Evolutionary conservation across 2,113 vertebrate species (phyloP), one percentile per base, ranked within the genome.

Genomic region (Syngnathus scovelli): DNA sequence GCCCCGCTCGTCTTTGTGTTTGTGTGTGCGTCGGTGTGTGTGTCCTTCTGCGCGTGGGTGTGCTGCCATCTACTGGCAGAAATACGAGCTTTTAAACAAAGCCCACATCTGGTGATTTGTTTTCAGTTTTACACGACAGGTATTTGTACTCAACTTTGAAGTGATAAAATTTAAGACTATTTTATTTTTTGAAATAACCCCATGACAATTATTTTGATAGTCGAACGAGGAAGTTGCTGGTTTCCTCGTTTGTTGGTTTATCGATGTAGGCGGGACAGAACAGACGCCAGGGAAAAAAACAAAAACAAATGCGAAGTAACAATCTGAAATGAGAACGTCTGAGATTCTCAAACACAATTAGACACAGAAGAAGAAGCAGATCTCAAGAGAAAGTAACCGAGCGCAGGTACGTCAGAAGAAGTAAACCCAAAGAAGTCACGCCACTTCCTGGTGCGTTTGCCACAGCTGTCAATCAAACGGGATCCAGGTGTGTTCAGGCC

Each of bases 181-280:
- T 43, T 43, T 33, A 33, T 33, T 33, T 33, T 33, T 33, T 33
- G 27, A 33, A 33, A 2, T 33, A 33, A 33, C 27, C 27, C 27
- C 2, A 33, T 33, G 2, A 9, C 66, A 60, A 44, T 83, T 77
- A 75, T 70, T 77, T 64, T 75, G 69, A 70, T 63, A 55, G 13
- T 1, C 1, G 10, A 3, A 15, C 11, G 0, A 7, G 55, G 71
- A 83, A 51, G 66, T 67, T 0, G 9, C 8, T 19, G 48, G 7
- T n/a, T n/a, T n/a, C n/a, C n/a, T n/a, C n/a, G n/a, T n/a, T 67
- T 0, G 9, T 6, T 19, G 48, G 7, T 9, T 13, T 44, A 7
- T 0, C 33, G 1, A 5, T 6, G 19, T 38, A 38, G 59, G 59
- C 18, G 48, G 38, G n/a, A 39, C 49, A 21, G 49, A 52, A n/a